Evolutionary conservation across 2,113 vertebrate species (phyloP), one percentile per base, ranked within the genome.

Genomic region (Blennius ocellaris): DNA sequence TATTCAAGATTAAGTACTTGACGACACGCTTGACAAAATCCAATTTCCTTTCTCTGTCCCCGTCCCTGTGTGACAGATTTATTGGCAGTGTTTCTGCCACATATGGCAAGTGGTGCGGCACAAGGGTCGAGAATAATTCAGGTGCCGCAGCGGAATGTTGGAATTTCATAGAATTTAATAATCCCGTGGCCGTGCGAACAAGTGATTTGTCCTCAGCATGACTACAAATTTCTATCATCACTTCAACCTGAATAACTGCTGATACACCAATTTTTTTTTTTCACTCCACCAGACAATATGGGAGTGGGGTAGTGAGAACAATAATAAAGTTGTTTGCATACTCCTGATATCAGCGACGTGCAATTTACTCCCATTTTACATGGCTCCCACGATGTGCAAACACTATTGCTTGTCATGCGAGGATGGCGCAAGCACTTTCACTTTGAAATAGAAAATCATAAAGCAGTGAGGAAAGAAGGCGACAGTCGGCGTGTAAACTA

Each of bases 1-100:
- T 93, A 92, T 93, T 91, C 76, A 73, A 92, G 92, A 94, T 93
- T 88, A 93, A 94, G 88, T 81, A 86, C 89, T 89, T 83, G 68
- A 84, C 74, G 84, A 90, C 85, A 92, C 76, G 89, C 92, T 90
- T 89, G 90, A 87, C 86, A 83, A 93, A 93, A 93, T 92, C 92
- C 90, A 94, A 93, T 94, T 93, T 93, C 87, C 85, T 78, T 81
- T 56, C 85, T 67, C 86, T 77, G 72, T 78, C 73, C 85, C 60
- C 64, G 15, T 81, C 64, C 67, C 54, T 21, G 43, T 68, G 43
- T 64, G 76, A 89, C 83, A 84, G 92, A 91, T 90, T 87, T 91
- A 89, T 86, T 87, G 85, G 81, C 83, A 85, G 76, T 61, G 81
- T 89, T 88, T 86, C 87, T 77, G 65, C 74, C 74, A 76, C 73